Conservation (phyloP, 2,888 invertebrate genomes). For the Lasioglossum pauxillum region DNA sequence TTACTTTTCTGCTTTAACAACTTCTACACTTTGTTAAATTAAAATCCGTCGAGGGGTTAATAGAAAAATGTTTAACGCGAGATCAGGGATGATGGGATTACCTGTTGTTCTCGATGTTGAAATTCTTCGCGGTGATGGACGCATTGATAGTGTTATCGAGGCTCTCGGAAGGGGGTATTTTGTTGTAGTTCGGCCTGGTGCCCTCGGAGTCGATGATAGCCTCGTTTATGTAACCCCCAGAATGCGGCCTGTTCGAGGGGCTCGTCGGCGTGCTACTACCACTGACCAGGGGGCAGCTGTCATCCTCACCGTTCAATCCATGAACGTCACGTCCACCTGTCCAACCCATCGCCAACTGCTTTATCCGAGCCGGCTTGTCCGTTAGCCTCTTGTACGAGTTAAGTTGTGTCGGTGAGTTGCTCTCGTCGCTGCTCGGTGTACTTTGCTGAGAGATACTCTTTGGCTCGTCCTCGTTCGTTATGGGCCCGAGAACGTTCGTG, state of each 20-base stretch:
- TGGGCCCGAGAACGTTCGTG: constrained; percentile 85
- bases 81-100: constrained; percentile 43
- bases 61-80: too few relatives aligned
- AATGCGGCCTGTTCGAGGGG: constrained; percentile 88
- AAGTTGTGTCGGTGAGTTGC: constrained; percentile 94
- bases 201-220: constrained; percentile 89
- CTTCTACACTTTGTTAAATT: too few relatives aligned
- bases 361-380: constrained; percentile 92
- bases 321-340: constrained; percentile 84
- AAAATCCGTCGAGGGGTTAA: too few relatives aligned
- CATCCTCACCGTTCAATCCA: constrained; percentile 86
- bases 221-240: constrained; percentile 93
- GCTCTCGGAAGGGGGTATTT: constrained; percentile 79
- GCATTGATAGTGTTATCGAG: constrained; percentile 82
- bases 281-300: constrained; percentile 91
- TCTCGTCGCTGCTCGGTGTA: constrained; percentile 92
- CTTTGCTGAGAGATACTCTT: constrained; percentile 85
- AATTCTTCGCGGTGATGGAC: constrained; percentile 86
- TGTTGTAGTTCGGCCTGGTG: constrained; percentile 78
- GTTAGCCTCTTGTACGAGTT: constrained; percentile 93
- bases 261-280: constrained; percentile 89
- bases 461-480: constrained; percentile 80
- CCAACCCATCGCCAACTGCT: constrained; percentile 91
- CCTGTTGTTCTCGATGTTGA: constrained; percentile 87
- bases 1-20: too few relatives aligned